Evolutionary conservation across 2,113 vertebrate species (phyloP).

Genomic region (Aleadryas rufinucha): DNA sequence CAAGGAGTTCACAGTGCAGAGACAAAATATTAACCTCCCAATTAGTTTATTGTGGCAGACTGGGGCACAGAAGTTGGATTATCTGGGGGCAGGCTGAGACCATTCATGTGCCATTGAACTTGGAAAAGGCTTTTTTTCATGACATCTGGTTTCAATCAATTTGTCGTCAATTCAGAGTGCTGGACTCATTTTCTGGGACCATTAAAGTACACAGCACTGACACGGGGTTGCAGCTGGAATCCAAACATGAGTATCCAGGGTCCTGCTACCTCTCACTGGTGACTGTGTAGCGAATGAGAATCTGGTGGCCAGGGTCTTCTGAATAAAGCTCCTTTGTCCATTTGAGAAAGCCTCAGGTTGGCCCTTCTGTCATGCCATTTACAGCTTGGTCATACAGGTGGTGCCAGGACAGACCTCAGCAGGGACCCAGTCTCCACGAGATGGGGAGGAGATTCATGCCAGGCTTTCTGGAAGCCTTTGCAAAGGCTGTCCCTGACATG

Average conservation of each 20-base stretch:
- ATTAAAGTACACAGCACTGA: constrained; percentile 1
- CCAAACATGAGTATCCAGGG: background rate
- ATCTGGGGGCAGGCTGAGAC: background rate
- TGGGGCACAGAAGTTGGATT: constrained; percentile 36
- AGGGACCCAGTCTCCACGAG: background rate
- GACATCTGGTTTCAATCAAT: constrained; percentile 44
- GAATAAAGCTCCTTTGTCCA: background rate
- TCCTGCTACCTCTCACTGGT: background rate
- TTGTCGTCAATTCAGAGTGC: background rate
- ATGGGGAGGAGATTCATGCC: background rate
- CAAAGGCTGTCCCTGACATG: background rate
- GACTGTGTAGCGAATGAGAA: background rate
- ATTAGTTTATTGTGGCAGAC: constrained; percentile 53
- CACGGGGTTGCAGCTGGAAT: background rate
- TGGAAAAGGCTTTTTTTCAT: constrained; percentile 31
- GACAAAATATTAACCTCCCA: constrained; percentile 28
- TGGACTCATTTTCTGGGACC: constrained; percentile 1
- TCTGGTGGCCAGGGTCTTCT: background rate
- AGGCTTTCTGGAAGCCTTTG: background rate
- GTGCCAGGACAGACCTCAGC: background rate
- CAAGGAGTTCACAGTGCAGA: background rate
- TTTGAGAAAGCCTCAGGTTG: background rate
- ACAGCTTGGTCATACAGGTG: fast-evolving
- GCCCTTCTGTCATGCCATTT: background rate
- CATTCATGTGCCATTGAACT: constrained; percentile 53